Evolutionary conservation across 2,888 invertebrate species (phyloP), one percentile per base, ranked within the genome.

Genomic region (Drosophila pegasa): DNA sequence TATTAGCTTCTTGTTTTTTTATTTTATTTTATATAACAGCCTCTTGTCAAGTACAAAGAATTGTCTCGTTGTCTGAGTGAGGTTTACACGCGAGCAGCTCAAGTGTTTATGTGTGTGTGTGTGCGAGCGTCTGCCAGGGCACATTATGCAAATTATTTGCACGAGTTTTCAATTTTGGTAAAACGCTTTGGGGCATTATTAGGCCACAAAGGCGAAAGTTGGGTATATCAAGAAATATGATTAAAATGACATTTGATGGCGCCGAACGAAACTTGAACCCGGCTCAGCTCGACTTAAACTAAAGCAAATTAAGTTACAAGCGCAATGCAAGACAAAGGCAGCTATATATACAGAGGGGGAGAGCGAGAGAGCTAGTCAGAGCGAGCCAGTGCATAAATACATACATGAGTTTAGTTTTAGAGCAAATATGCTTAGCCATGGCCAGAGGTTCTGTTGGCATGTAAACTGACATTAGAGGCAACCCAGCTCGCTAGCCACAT

Each of bases 61-160:
- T 59, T 64, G 57, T 58, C 52, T 50, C 59, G 48, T 57, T 75
- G 76, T 62, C 61, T 65, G 51, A 61, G 75, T 75, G 75, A 31
- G 61, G 75, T 54, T 74, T 74, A 78, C 14, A 47, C 12, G 52
- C 31, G 41, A 51, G 37, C 52, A 14, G 27, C 18, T 38, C 22
- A 35, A 52, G 37, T 52, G 64, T 48, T 51, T 56, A 29, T 60
- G 38, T 58, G 29, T 41, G 14, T 29, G 35, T 43, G 33, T 38
- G 6, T 37, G 37, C 29, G 54, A 50, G 37, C 37, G 58, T 57
- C 40, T 62, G 47, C 25, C 58, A 29, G 45, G 43, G 69, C 64
- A 78, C 67, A 84, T 85, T 85, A 85, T 87, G 85, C 71, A 85
- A 85, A 85, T 85, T 80, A 87, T 87, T 87, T 85, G 88, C 85